Evolutionary conservation across 2,113 vertebrate genomes (phyloP), one percentile per base, ranked within the genome.

Genomic region (Rhizomys pruinosus): DNA sequence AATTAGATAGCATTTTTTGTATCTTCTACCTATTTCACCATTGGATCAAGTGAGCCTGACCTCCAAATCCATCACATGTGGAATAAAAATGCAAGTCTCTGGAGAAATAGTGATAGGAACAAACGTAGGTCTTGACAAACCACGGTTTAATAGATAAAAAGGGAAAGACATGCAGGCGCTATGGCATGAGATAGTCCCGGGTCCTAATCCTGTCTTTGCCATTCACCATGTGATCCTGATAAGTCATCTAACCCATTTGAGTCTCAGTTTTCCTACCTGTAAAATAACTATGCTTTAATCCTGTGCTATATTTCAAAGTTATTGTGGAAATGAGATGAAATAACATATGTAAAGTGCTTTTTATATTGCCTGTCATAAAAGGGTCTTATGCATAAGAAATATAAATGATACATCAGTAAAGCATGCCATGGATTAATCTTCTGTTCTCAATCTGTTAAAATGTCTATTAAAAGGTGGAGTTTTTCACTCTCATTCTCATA

Each of bases 391-490:
- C 61, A 85, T 7, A 85, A 69, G 22, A 71, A 85, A 89, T 37
- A 29, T 34, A 81, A 85, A 68, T 71, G 61, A 39, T 20, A 81
- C 37, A 27, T 42, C 74, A 90, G 72, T 91, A 19, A 19, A 87
- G 3, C 5, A 77, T 72, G 77, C 29, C 39, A 90, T 90, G 19
- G 39, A 69, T 76, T 37, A 44, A 74, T 71, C 37, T 78, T 47
- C 19, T 96, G 17, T 91, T 72, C 12, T 16, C 39, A 44, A 61
- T 72, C 23, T 90, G 22, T 78, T 66, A 77, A 94, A 72, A 89
- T 9, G 23, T 57, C 11, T 47, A 16, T 44, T 84, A 89, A 8
- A 73, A 68, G 37, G 1, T 77, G 13, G 16, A 9, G 57, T 22
- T 76, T 92, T 84, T 66, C 42, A 68, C 29, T 63, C 79, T 7